Evolutionary conservation across 2,888 invertebrate species (phyloP), one percentile per base, ranked within the genome.

Genomic region (Slavum lentiscoides): DNA sequence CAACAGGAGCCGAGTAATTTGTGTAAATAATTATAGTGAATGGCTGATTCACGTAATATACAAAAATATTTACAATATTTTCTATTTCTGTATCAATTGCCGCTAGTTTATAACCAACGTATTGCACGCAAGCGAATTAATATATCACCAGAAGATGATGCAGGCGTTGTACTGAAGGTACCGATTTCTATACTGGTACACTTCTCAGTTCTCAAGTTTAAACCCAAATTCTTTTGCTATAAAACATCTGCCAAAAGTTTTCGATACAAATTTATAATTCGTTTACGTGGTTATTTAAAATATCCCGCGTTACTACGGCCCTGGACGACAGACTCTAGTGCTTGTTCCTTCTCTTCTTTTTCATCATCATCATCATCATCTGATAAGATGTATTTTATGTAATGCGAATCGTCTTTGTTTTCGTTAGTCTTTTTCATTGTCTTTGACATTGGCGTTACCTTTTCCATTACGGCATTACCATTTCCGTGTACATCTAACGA

Each of bases 41-140:
- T n/a, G 69, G 62, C 0, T 6, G 0, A 17, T 62, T 30, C 2
- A 5, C 62, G 15, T 64, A 64, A 39, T 9, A 62, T 19, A 21
- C 77, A 11, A 64, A 70, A 62, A 80, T 55, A 64, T 80, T 80
- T 4, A 64, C 55, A 55, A 80, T 23, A 80, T 80, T 64, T 0
- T 80, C 70, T 21, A 55, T 70, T 39, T 3, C 55, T 39, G 70
- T 5, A 58, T 80, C 77, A 55, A 80, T 62, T 21, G 77, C 70
- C 9, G 70, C 70, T 55, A 70, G 13, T 49, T 11, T 49, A 49
- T 49, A 8, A 9, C 11, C 1, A 39, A 15, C 77, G 69, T 64
- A 80, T 55, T 62, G 70, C 70, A 39, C 62, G 70, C 17, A 55
- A 39, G 9, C 70, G 70, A 23, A 80, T 23, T 2, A 80, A 23